These are phyloP conservation scores for Physeter macrocephalus DNA, from an alignment of 2,113 vertebrate species.

Conservation along the genomic window DNA sequence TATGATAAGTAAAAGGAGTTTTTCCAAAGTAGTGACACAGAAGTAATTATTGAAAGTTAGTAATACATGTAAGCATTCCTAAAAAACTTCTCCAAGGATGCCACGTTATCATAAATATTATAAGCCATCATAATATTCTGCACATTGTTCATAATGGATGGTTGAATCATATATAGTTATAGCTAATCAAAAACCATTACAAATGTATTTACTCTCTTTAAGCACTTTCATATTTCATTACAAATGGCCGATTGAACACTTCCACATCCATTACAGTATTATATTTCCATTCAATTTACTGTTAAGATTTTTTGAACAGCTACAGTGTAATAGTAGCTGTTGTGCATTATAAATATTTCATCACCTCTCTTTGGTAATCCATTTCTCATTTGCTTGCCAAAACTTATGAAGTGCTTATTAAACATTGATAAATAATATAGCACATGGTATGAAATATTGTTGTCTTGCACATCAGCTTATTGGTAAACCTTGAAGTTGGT, in stretches of 20 bases:
- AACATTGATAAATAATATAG: slow-evolving; percentile 58
- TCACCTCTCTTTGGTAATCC: slow-evolving; percentile 51
- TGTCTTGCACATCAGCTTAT: slow-evolving; percentile 46
- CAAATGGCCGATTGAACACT: slow-evolving; percentile 58
- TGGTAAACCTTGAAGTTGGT: slow-evolving; percentile 44
- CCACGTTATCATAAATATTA: slow-evolving; percentile 19
- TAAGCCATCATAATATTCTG: slow-evolving; percentile 14
- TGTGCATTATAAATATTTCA: slow-evolving; percentile 63
- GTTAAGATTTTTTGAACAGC: slow-evolving; percentile 61
- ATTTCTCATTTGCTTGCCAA: slow-evolving; percentile 59
- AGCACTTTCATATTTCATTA: slow-evolving; percentile 64
- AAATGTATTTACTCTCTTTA: slow-evolving; percentile 58
- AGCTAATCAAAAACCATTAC: slow-evolving; percentile 68
- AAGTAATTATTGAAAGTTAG: slow-evolving; percentile 13
- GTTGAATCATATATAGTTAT: slow-evolving; percentile 36
- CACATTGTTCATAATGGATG: slow-evolving; percentile 30
- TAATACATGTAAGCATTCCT: neutral
- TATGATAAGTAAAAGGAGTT: neutral
- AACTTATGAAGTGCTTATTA: slow-evolving; percentile 64
- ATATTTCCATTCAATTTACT: slow-evolving; percentile 69
- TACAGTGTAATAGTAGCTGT: slow-evolving; percentile 35
- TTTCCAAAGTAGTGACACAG: neutral
- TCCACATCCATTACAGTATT: slow-evolving; percentile 43
- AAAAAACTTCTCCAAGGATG: neutral
- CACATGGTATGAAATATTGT: slow-evolving; percentile 36